These are phyloP conservation scores for Platypus cylindrus DNA, from an alignment of 2,888 invertebrate genomes.

Conservation along the genomic window DNA sequence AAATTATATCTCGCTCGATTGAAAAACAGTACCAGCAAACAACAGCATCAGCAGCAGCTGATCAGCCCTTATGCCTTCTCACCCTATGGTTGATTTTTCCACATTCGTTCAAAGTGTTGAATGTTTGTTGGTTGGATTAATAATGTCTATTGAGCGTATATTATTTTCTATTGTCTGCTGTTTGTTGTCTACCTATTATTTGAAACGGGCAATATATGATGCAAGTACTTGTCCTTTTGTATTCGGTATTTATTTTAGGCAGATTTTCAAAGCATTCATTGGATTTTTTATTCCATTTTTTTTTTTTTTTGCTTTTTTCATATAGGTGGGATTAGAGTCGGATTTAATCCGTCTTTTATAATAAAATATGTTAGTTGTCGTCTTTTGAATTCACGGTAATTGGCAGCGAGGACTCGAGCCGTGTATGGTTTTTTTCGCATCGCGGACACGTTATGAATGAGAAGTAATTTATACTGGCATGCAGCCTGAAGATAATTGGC, in stretches of 20 bases:
- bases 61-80: constrained; percentile 11
- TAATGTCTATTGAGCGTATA: constrained; percentile 38
- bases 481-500: constrained; percentile 7
- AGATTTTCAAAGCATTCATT: constrained; percentile 34
- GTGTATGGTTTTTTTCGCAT: constrained; percentile 3
- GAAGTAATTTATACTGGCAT: constrained; percentile 11
- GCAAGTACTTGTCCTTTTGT: constrained; percentile 34
- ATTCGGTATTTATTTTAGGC: constrained; percentile 37
- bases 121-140: constrained; percentile 35
- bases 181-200: constrained; percentile 37
- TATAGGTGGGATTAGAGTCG: constrained; percentile 33
- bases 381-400: constrained; percentile 15
- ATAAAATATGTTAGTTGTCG: constrained; percentile 14
- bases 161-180: constrained; percentile 38
- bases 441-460: constrained; percentile 10
- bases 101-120: constrained; percentile 27
- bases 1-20: constrained; percentile 32
- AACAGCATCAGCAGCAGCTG: constrained; percentile 14
- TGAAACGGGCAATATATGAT: constrained; percentile 34
- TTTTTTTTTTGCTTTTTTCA: no score
- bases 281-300: constrained; percentile 29
- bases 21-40: constrained; percentile 17
- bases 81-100: constrained; percentile 13
- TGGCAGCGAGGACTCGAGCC: constrained; percentile 7
- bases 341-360: constrained; percentile 30